Conservation (phyloP, 2,113 vertebrate genomes). For the Trematocara zebra region DNA sequence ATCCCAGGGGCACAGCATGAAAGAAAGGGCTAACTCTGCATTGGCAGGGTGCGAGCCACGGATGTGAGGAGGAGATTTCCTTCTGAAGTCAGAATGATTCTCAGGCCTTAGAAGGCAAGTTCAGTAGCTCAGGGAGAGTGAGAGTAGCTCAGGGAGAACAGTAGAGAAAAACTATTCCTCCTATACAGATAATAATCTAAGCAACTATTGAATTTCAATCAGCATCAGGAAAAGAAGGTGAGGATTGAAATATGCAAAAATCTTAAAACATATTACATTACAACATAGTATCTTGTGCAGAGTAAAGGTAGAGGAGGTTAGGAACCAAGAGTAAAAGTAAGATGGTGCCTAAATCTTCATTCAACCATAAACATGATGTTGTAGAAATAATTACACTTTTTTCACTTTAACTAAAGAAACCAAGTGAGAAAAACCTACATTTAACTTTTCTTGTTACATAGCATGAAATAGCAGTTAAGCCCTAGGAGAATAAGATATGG, state of each 20-base stretch:
- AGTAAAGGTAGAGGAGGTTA: constrained; percentile 23
- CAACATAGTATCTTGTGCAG: constrained; percentile 10
- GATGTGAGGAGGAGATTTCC: constrained; percentile 58
- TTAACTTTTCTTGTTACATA: background rate
- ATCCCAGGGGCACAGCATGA: constrained; percentile 64
- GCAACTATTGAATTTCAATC: constrained; percentile 36
- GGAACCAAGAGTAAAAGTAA: background rate
- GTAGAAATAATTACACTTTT: background rate
- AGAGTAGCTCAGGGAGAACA: background rate
- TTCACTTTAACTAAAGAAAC: background rate
- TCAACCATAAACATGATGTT: background rate
- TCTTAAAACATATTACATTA: constrained; percentile 23
- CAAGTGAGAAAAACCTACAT: background rate
- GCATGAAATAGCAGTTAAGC: background rate
- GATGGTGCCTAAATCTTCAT: background rate
- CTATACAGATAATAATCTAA: constrained; percentile 42
- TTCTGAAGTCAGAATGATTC: constrained; percentile 67
- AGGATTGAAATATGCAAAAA: background rate
- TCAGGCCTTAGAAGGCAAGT: constrained; percentile 41
- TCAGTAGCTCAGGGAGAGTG: background rate
- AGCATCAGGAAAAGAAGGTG: background rate
- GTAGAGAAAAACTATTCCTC: constrained; percentile 18
- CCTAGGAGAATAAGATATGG: background rate
- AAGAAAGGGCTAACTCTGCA: constrained; percentile 70
- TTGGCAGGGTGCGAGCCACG: constrained; percentile 42